phyloP scores from a whole-genome alignment of 2,888 invertebrate species.

The Lypha dubia region DNA sequence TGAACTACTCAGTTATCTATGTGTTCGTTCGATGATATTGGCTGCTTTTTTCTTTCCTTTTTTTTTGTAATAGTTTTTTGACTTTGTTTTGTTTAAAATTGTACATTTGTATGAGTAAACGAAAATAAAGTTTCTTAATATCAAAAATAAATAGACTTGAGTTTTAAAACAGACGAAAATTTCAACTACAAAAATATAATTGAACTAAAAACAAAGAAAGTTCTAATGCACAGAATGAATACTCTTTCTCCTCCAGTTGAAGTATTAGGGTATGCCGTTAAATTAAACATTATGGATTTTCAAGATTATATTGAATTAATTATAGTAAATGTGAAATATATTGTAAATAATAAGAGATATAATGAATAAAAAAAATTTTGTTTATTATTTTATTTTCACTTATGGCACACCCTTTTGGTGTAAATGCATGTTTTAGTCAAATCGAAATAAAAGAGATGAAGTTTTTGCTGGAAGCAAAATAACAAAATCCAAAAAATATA shows the following conservation, averaged over 20 bases:
- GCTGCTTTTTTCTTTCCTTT: neutral
- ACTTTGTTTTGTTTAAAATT: slow-evolving; percentile 1
- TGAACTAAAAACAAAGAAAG: slow-evolving; percentile 28
- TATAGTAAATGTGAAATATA: too few relatives aligned
- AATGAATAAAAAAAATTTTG: too few relatives aligned
- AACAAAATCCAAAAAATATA: slow-evolving; percentile 22
- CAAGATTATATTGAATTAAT: too few relatives aligned
- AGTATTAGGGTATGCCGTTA: slow-evolving; percentile 14
- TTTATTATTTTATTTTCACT: neutral
- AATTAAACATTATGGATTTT: neutral
- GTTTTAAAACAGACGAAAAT: slow-evolving; percentile 24
- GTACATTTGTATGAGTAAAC: neutral
- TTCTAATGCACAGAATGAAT: too few relatives aligned
- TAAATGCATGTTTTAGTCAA: neutral
- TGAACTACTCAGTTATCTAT: neutral
- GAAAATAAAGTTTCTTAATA: slow-evolving; percentile 47
- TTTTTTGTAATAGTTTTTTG: neutral
- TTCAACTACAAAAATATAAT: slow-evolving; percentile 49
- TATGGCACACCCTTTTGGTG: neutral
- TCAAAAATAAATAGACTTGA: slow-evolving; percentile 56
- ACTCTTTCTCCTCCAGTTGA: neutral
- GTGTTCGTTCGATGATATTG: neutral
- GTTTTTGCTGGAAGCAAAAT: slow-evolving; percentile 7
- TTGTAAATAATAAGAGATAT: too few relatives aligned
- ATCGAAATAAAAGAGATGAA: neutral